These are phyloP conservation scores for Actinostola sp. DNA, from an alignment of 92 coral and sea anemone genomes.

Conservation along the genomic window DNA sequence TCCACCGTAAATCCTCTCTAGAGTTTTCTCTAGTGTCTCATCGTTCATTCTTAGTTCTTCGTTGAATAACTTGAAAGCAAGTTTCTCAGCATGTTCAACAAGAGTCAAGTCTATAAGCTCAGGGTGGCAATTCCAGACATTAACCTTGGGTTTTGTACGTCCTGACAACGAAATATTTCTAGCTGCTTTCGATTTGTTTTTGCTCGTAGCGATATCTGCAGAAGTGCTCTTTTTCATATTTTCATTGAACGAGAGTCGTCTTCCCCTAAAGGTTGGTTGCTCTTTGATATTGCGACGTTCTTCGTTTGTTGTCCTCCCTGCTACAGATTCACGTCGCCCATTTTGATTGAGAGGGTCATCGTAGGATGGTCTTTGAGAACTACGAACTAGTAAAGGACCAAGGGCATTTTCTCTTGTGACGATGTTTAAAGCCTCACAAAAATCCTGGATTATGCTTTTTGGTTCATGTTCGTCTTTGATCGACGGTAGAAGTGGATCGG, in stretches of 20 bases:
- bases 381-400: slow-evolving; percentile 2
- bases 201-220: neutral
- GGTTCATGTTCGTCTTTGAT: slow-evolving; percentile 17
- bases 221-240: neutral
- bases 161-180: neutral
- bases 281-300: too few relatives aligned
- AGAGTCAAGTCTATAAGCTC: slow-evolving; percentile 9
- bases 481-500: neutral
- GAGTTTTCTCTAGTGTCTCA: slow-evolving; percentile 22
- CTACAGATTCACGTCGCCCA: too few relatives aligned
- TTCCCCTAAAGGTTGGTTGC: too few relatives aligned
- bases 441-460: neutral
- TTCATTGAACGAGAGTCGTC: neutral
- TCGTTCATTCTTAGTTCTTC: neutral
- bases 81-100: slow-evolving; percentile 18
- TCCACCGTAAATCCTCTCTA: slow-evolving; percentile 26
- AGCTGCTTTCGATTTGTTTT: neutral
- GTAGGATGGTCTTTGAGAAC: neutral
- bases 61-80: slow-evolving; percentile 3
- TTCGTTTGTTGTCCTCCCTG: too few relatives aligned
- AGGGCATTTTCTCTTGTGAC: too few relatives aligned
- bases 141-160: neutral
- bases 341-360: neutral
- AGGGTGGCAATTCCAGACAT: slow-evolving; percentile 7
- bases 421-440: slow-evolving; percentile 1